Evolutionary conservation across 2,113 vertebrate species (phyloP), one percentile per base, ranked within the genome.

Genomic region (Tetraodon nigroviridis): DNA sequence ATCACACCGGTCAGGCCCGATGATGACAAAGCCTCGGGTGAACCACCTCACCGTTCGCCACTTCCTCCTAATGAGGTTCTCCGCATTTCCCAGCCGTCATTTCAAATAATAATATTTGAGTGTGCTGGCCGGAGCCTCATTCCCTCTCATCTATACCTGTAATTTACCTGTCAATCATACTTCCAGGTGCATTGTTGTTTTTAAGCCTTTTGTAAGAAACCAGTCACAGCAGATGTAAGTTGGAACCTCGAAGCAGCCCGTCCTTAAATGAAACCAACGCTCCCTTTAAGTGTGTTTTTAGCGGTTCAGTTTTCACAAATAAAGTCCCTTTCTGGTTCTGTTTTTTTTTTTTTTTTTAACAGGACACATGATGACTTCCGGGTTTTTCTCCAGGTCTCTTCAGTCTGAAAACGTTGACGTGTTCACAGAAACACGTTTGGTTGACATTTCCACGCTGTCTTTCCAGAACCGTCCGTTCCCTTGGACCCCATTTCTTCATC

Each of bases 401-500:
- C 11, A 37, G 12, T 37, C 32, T 37, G 32, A n/a, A n/a, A n/a
- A n/a, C n/a, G n/a, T n/a, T n/a, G n/a, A n/a, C n/a, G 16, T 11
- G 1, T 44, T 44, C 12, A 37, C 8, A 12, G 32, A 37, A 45
- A 45, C 44, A 15, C 14, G 1, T 17, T 45, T 15, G 44, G 3
- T 12, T 44, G 3, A 44, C 56, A 0, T 40, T 49, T 67, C 29
- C 52, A 29, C 51, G 50, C 50, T 75, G 40, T 29, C 51, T 55
- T 57, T 1, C 0, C 90, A 99, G 97, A 92, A 64, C 97, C 97
- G 0, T 98, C 96, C 0, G 94, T 98, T 7, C 97, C 97, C 0
- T 80, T 94, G 55, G 97, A 98, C 71, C 94, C 95, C 0, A 92
- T 93, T 22, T 96, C 96, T 0, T 93, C 94, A 3, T 96, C 97